Percentiles rank a stretch among this genome's conserved stretches.
Evolutionary conservation across 2,888 invertebrate genomes (phyloP).

Genomic region (Synanthedon formicaeformis): DNA sequence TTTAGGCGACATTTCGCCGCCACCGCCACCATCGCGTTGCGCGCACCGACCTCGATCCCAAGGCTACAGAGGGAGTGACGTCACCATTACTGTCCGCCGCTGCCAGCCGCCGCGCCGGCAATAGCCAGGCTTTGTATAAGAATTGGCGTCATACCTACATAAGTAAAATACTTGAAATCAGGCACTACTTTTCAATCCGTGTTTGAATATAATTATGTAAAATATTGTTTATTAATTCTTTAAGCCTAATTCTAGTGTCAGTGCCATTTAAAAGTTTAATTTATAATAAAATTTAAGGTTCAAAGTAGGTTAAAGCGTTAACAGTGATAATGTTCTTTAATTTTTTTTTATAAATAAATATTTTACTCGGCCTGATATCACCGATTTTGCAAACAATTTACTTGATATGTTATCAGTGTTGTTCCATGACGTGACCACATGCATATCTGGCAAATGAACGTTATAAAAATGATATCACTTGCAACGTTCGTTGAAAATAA

Average conservation of each 20-base stretch:
- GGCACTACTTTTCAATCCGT: too few species aligned
- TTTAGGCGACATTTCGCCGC: constrained; percentile 42
- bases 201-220: too few species aligned
- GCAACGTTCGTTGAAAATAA: too few species aligned
- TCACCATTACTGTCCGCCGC: constrained; percentile 32
- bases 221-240: too few species aligned
- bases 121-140: constrained; percentile 49
- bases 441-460: constrained; percentile 41
- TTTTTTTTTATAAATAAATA: constrained; percentile 15
- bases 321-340: too few species aligned
- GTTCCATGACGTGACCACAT: constrained; percentile 49
- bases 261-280: too few species aligned
- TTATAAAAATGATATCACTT: constrained; percentile 45
- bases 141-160: constrained; percentile 35
- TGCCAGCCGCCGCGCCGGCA: constrained; percentile 17
- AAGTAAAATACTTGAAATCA: too few species aligned
- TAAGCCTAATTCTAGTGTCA: too few species aligned
- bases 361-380: constrained; percentile 18
- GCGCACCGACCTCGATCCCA: constrained; percentile 61
- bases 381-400: constrained; percentile 34
- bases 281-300: too few species aligned
- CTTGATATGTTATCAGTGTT: constrained; percentile 45
- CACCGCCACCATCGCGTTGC: constrained; percentile 27
- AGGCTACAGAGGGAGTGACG: constrained; percentile 59
- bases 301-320: too few species aligned